These are phyloP conservation scores for Listronotus bonariensis DNA, from an alignment of 1,140 invertebrate genomes.

Conservation along the genomic window DNA sequence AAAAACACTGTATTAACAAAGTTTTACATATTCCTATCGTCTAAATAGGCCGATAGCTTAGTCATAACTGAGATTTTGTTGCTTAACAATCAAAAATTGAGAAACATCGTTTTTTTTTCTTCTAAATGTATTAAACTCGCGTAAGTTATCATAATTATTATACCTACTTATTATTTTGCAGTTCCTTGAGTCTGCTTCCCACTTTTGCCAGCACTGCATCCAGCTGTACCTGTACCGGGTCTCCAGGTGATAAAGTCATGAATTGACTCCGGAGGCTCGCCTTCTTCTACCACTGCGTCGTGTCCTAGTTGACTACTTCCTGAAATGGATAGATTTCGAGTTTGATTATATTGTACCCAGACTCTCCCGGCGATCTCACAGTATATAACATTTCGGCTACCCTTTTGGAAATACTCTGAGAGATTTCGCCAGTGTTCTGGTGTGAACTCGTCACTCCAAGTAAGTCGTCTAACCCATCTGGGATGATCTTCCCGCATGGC, in stretches of 20 bases:
- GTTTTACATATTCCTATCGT: too few relatives aligned
- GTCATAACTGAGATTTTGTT: too few relatives aligned
- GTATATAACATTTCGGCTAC: conserved; percentile 18
- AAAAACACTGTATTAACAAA: too few relatives aligned
- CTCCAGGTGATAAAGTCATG: conserved; percentile 27
- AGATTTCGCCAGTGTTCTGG: conserved; percentile 15
- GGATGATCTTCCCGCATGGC: background rate
- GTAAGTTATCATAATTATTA: too few relatives aligned
- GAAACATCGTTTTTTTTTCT: too few relatives aligned
- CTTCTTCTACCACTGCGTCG: conserved; percentile 19
- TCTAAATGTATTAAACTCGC: too few relatives aligned
- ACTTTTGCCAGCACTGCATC: background rate
- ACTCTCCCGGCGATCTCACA: conserved; percentile 26
- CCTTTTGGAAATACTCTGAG: conserved; percentile 20
- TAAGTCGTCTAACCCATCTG: background rate
- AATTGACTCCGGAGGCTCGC: conserved; percentile 9
- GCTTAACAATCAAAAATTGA: too few relatives aligned
- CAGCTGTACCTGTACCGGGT: conserved; percentile 14
- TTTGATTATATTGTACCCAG: conserved; percentile 19
- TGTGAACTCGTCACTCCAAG: conserved; percentile 3
- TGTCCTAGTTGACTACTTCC: conserved; percentile 14
- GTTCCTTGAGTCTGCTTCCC: background rate
- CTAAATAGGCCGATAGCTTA: too few relatives aligned
- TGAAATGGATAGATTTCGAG: conserved; percentile 23
- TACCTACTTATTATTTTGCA: background rate